Conservation (phyloP, 2,797 vertebrate genomes). For the Eurystomus glaucurus region DNA sequence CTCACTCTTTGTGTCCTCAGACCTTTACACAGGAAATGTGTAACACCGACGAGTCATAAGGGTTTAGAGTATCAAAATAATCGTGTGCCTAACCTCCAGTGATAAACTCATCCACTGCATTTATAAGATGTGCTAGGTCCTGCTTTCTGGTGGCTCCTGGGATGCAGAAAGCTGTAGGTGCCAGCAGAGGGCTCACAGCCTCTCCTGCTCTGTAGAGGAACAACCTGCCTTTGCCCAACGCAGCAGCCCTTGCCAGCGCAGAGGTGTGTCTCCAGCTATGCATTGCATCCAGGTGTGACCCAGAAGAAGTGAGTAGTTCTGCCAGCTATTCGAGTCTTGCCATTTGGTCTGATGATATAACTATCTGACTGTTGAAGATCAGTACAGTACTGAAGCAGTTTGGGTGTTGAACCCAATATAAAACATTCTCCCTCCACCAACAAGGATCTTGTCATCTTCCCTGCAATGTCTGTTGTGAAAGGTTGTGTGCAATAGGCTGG, state of each 20-base stretch:
- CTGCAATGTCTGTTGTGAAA: neutral
- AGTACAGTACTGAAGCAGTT: neutral
- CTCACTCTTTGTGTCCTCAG: neutral
- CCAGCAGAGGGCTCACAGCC: constrained; percentile 30
- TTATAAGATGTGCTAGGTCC: neutral
- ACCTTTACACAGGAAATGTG: neutral
- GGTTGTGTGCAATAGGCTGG: neutral
- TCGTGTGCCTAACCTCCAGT: neutral
- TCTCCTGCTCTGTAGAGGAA: neutral
- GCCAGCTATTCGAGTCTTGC: neutral
- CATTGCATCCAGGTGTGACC: neutral
- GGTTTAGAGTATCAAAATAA: neutral
- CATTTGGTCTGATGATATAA: neutral
- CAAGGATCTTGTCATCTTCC: neutral
- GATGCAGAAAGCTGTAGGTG: neutral
- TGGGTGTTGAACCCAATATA: neutral
- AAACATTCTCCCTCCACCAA: neutral
- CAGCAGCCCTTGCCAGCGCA: neutral
- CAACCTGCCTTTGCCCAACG: rapidly evolving
- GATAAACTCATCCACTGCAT: neutral
- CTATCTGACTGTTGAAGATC: neutral
- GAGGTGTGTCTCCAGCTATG: neutral
- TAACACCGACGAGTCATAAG: neutral
- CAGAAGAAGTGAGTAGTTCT: neutral
- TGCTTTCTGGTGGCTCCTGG: neutral